A percentile compares a stretch with the other conserved stretches of the same genome.
Conservation (phyloP, 2,113 vertebrate genomes). For the Chauna torquata region DNA sequence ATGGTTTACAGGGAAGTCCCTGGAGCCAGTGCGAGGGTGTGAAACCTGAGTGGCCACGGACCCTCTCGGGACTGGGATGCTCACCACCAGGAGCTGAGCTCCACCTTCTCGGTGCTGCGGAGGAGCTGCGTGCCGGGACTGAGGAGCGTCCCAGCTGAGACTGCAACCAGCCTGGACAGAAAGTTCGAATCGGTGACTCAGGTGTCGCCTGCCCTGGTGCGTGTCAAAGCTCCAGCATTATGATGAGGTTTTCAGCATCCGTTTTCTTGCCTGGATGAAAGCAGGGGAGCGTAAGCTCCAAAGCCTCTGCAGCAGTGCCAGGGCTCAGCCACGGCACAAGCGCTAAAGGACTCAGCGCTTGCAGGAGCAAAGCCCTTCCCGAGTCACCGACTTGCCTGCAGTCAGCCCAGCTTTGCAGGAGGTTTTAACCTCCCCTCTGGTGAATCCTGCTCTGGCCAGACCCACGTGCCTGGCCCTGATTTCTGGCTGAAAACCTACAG, state of each 20-base stretch:
- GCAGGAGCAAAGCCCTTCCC: not conserved
- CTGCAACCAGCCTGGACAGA: not conserved
- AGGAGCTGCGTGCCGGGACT: not conserved
- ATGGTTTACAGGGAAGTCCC: not conserved
- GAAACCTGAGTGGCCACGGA: not conserved
- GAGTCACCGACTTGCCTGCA: not conserved
- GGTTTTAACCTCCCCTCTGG: not conserved
- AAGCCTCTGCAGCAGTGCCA: not conserved
- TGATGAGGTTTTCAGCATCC: not conserved
- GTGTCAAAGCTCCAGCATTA: not conserved
- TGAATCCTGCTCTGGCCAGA: not conserved
- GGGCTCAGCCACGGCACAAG: not conserved
- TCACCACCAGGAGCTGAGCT: not conserved
- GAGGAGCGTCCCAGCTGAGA: not conserved
- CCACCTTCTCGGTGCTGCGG: not conserved
- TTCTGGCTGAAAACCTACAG: not conserved
- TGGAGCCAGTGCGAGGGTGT: fast-evolving
- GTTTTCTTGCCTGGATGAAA: not conserved
- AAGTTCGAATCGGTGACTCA: not conserved
- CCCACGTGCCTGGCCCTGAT: fast-evolving
- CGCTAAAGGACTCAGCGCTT: fast-evolving
- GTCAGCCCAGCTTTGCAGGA: not conserved
- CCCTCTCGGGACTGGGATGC: too few relatives aligned
- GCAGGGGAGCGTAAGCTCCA: not conserved
- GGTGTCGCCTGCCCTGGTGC: not conserved